Evolutionary conservation across 2,113 vertebrate genomes (phyloP).

Genomic region (Paramormyrops kingsleyae): DNA sequence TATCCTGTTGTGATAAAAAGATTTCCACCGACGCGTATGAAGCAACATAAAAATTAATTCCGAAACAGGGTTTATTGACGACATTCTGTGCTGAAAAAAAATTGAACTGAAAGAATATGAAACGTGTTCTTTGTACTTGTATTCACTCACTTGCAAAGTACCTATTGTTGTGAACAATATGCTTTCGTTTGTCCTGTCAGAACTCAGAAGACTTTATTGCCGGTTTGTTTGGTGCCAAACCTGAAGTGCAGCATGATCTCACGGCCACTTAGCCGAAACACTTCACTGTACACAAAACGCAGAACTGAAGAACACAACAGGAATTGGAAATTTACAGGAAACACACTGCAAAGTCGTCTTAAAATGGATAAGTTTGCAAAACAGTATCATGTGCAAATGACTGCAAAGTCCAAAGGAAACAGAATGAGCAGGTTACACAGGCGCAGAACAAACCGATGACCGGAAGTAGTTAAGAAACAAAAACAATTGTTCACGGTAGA

Average conservation of each 20-base stretch:
- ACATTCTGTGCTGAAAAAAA: background rate
- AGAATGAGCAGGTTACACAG: background rate
- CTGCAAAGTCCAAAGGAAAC: background rate
- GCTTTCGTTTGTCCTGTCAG: background rate
- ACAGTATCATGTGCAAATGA: background rate
- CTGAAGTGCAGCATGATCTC: background rate
- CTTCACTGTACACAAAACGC: background rate
- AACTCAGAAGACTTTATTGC: background rate
- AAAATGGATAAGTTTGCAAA: background rate
- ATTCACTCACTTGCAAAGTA: background rate
- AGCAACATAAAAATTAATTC: background rate
- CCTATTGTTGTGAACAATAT: background rate
- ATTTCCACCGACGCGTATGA: background rate
- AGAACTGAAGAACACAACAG: background rate
- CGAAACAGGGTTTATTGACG: background rate
- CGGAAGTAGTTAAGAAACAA: background rate
- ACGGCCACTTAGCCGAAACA: background rate
- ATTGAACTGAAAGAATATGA: background rate
- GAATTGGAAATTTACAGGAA: background rate
- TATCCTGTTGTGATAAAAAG: background rate
- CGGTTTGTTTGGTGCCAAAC: background rate
- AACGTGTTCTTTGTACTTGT: background rate
- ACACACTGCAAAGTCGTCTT: background rate
- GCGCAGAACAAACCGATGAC: background rate
- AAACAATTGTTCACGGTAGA: background rate